Percentiles rank a stretch among this genome's conserved stretches.
Conservation (phyloP, 2,113 vertebrate genomes). For the Chionomys nivalis region DNA sequence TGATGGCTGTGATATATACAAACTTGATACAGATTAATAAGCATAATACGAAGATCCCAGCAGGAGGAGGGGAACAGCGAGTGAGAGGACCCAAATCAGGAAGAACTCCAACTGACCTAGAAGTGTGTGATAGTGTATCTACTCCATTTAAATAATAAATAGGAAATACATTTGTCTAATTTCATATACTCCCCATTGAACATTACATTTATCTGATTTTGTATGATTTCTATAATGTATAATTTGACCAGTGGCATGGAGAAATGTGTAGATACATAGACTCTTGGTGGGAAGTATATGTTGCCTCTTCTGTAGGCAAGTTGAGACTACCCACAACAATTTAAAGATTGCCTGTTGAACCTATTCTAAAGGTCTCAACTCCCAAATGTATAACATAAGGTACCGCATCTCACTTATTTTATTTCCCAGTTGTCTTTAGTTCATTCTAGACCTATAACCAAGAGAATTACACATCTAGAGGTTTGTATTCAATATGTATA, state of each 20-base stretch:
- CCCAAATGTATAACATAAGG: neutral
- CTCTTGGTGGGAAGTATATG: neutral
- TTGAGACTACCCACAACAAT: neutral
- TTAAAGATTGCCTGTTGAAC: neutral
- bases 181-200: neutral
- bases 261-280: neutral
- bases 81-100: neutral
- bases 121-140: neutral
- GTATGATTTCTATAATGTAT: neutral
- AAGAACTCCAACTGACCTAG: neutral
- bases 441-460: neutral
- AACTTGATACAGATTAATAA: neutral
- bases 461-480: neutral
- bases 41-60: neutral
- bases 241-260: neutral
- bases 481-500: neutral
- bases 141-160: neutral
- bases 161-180: too few species aligned
- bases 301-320: neutral
- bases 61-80: neutral
- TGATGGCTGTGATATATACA: neutral
- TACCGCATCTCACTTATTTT: neutral
- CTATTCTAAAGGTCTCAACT: constrained; percentile 13
- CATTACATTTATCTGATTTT: neutral
- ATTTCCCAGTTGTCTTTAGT: neutral